Evolutionary conservation across 2,888 invertebrate genomes (phyloP), one percentile per base, ranked within the genome.

Genomic region (Linnaemya tessellans): DNA sequence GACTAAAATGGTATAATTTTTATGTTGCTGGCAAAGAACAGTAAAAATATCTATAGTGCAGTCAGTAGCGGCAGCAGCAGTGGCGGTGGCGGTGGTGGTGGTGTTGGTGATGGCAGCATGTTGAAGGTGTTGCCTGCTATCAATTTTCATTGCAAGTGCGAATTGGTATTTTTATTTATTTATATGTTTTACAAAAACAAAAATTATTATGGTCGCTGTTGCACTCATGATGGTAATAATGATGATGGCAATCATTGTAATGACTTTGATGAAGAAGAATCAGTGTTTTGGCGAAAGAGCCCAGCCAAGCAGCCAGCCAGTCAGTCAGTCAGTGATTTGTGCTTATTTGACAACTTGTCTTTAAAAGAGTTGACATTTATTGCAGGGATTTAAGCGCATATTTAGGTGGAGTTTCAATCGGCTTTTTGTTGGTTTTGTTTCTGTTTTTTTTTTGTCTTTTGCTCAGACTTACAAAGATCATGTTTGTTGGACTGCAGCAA

Each of bases 111-210:
- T 10, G 58, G 20, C 15, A n/a, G 18, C 35, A 60, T 74, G 79
- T 70, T 71, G 83, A 83, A 86, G 86, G 86, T 86, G 83, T 84
- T 83, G 84, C 71, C 67, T 78, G 80, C 83, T 86, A 86, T 86
- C 86, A 80, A 83, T 86, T 84, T 82, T 84, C 84, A 65, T 83
- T 87, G 67, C 77, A 86, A 86, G 86, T 87, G 87, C 87, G 84
- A 88, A 88, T 88, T 86, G 86, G 84, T 84, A 86, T 87, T 87
- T 87, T 84, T 87, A 86, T 81, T 68, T 79, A 81, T 75, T 73
- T 64, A 43, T 65, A 43, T 35, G 35, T 51, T 68, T 75, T 22
- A 68, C 46, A 65, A 58, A 56, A 73, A 35, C 46, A 73, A 38
- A 75, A 62, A 62, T 62, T 74, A 74, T 74, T 74, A 74, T 62